These are phyloP conservation scores for Platycheirus albimanus DNA, from an alignment of 2,888 invertebrate species.

Conservation along the genomic window DNA sequence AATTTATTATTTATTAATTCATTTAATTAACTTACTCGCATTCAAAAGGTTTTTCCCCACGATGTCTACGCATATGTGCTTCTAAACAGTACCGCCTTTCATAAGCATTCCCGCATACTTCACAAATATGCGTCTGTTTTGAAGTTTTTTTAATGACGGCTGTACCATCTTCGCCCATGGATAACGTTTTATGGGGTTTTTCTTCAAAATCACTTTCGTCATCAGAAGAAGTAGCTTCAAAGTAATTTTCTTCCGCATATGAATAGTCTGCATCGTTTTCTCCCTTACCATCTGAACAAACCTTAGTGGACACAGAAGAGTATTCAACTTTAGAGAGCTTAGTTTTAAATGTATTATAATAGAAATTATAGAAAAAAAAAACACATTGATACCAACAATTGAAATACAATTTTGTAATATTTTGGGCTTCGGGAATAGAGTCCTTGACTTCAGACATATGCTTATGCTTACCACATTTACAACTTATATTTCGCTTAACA, in stretches of 20 bases:
- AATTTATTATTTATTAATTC: too few relatives aligned
- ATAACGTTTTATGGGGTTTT: conserved; percentile 74
- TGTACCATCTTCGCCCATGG: conserved; percentile 76
- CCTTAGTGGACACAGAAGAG: not conserved
- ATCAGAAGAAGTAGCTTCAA: conserved; percentile 60
- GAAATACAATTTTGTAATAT: too few relatives aligned
- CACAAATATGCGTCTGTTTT: conserved; percentile 79
- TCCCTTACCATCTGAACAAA: conserved; percentile 6
- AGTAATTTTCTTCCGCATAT: conserved; percentile 40
- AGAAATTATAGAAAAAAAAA: too few relatives aligned
- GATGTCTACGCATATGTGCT: conserved; percentile 81
- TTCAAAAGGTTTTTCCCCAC: conserved; percentile 80
- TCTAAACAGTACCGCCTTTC: conserved; percentile 80
- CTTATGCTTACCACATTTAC: too few relatives aligned
- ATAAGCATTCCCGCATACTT: conserved; percentile 81
- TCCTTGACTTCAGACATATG: too few relatives aligned
- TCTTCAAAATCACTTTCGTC: conserved; percentile 55
- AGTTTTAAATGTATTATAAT: too few relatives aligned
- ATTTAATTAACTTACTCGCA: conserved; percentile 79
- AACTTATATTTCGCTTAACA: too few relatives aligned
- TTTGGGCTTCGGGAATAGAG: too few relatives aligned
- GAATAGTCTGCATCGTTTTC: conserved; percentile 41
- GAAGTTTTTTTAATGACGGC: conserved; percentile 74
- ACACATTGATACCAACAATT: too few relatives aligned
- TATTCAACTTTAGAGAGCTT: too few relatives aligned